A percentile compares a stretch with the other conserved stretches of the same genome.
These are phyloP conservation scores for Andinoacara biseriatus DNA, from an alignment of 2,113 vertebrate genomes.

Conservation along the genomic window DNA sequence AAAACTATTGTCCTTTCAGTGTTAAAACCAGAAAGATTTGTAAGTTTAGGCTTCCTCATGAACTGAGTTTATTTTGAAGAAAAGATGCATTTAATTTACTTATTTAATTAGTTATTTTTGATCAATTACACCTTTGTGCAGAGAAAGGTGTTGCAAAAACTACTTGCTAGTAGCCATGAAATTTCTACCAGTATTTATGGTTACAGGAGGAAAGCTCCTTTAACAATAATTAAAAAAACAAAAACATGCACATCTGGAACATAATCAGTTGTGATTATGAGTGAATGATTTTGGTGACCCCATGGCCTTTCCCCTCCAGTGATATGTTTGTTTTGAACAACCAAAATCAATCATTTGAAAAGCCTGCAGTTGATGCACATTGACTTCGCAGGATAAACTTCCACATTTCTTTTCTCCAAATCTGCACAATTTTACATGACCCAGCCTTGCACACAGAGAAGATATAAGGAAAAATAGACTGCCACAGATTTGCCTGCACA, in stretches of 20 bases:
- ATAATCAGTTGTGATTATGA: background rate
- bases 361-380: background rate
- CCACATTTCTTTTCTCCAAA: background rate
- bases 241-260: background rate
- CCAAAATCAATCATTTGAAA: background rate
- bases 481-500: too few relatives aligned
- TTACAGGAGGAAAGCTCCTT: background rate
- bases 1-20: background rate
- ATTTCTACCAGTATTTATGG: background rate
- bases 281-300: background rate
- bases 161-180: background rate
- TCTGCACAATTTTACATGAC: background rate
- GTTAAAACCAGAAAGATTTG: background rate
- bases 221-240: background rate
- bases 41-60: background rate
- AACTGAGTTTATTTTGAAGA: background rate
- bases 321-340: background rate
- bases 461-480: too few relatives aligned
- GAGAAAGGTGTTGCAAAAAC: background rate
- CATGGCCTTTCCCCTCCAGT: background rate
- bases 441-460: too few relatives aligned
- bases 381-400: accelerated
- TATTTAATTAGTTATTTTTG: too few relatives aligned
- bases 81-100: background rate
- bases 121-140: background rate